Base-by-base conservation (phyloP, 2,113 vertebrate genomes). In the Lasiurus borealis region DNA sequence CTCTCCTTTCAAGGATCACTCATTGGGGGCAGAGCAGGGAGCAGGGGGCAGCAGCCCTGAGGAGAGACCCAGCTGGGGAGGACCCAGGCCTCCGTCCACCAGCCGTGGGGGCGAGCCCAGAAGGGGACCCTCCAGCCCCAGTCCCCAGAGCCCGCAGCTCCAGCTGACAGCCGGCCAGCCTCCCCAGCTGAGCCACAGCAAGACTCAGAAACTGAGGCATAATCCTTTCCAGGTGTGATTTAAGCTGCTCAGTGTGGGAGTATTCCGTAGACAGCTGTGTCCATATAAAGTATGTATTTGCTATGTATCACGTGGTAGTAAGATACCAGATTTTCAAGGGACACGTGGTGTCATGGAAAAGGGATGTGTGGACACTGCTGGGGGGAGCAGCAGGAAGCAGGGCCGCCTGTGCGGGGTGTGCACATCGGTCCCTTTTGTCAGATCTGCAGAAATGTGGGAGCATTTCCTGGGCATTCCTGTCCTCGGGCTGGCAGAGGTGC, bases 381-480 rank as follows among this genome's bases (percentile, higher is more conserved):
- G 57, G 29, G 25, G 52, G 75, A 69, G 57, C 40, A 93, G 16
- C 44, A 64, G 83, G 85, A 93, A 96, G 72, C 64, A 68, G 77
- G 59, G 31, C 52, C 36, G 1, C 13, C 57, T 31, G 13, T 3
- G 4, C 0, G 9, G 54, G 4, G 0, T 0, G 68, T 6, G 23
- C 29, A 5, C 11, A 29, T 64, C 36, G 72, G n/a, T 13, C 54
- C 19, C n/a, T 85, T 92, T 29, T 7, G 6, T 66, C 25, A 54
- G n/a, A 31, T 95, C 2, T 87, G 34, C 4, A 57, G 44, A 82
- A 50, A 54, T 4, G 3, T 10, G 40, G 5, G 0, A 31, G 50
- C 27, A 6, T 87, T 50, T 86, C 52, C 18, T 25, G 34, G 15
- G 4, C 23, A 2, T 15, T 59, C 2, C 36, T 85, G 54, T 48